A percentile compares a stretch with the other conserved stretches of the same genome.
Evolutionary conservation across 1,140 invertebrate species (phyloP).

Genomic region (Helicoverpa armigera): DNA sequence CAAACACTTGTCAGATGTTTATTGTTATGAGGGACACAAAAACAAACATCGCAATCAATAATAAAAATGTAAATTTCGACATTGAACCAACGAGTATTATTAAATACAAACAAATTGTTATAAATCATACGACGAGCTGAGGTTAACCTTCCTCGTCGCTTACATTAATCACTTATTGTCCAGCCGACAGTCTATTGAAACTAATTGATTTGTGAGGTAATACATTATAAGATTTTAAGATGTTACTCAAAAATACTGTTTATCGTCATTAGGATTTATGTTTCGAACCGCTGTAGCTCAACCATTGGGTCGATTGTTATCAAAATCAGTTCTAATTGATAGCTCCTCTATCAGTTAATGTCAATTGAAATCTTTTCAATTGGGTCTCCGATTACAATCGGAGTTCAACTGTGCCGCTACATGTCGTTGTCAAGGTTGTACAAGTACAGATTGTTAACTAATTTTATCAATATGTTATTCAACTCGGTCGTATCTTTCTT

Average conservation of each 20-base stretch:
- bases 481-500: constrained; percentile 2
- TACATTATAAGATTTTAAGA: not conserved
- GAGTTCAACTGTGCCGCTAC: constrained; percentile 27
- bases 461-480: constrained; percentile 17
- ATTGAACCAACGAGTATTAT: constrained; percentile 42
- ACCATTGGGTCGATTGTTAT: constrained; percentile 23
- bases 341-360: constrained; percentile 35
- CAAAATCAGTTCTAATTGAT: constrained; percentile 39
- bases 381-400: constrained; percentile 34
- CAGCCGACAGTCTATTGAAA: constrained; percentile 44
- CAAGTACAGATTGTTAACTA: constrained; percentile 27
- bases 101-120: constrained; percentile 46
- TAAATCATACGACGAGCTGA: constrained; percentile 29
- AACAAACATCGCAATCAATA: constrained; percentile 41
- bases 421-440: not conserved
- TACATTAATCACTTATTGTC: constrained; percentile 45
- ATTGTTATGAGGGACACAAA: constrained; percentile 5
- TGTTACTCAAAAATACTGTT: constrained; percentile 1
- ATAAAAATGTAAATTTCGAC: constrained; percentile 45
- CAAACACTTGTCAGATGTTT: constrained; percentile 12
- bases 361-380: constrained; percentile 32
- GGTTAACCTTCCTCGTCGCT: constrained; percentile 39
- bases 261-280: constrained; percentile 2
- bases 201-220: constrained; percentile 48
- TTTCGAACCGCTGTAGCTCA: not conserved